A percentile compares a stretch with the other conserved stretches of the same genome.
These are phyloP conservation scores for Sarcophaga bullata DNA, from an alignment of 1,140 invertebrate species.

Conservation along the genomic window DNA sequence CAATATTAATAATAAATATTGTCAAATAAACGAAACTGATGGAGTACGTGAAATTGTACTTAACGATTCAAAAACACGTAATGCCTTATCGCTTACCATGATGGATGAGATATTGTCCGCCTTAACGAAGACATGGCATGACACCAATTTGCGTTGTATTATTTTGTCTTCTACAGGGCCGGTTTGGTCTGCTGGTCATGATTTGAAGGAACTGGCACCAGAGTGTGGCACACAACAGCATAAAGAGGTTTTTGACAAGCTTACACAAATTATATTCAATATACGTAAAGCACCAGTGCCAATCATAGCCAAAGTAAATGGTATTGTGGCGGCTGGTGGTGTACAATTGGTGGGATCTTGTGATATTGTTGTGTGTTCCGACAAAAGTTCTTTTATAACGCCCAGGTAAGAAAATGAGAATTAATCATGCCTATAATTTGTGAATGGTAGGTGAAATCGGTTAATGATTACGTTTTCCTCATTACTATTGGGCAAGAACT, in stretches of 20 bases:
- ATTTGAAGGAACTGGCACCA: conserved; percentile 87
- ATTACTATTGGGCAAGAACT: too few species aligned
- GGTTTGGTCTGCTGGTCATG: conserved; percentile 93
- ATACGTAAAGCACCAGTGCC: conserved; percentile 78
- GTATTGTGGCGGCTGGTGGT: conserved; percentile 93
- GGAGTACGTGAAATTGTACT: conserved; percentile 65
- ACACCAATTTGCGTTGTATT: conserved; percentile 76
- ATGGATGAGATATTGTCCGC: conserved; percentile 72
- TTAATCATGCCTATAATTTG: too few species aligned
- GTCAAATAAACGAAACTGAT: conserved; percentile 46
- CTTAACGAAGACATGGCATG: conserved; percentile 70
- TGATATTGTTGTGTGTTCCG: conserved; percentile 88
- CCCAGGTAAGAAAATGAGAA: conserved; percentile 77
- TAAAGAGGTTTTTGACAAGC: conserved; percentile 70
- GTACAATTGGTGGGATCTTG: conserved; percentile 94
- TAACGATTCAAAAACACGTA: conserved; percentile 67
- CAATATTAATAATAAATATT: background rate
- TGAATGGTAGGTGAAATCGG: too few species aligned
- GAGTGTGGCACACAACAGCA: conserved; percentile 13
- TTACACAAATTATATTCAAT: conserved; percentile 78
- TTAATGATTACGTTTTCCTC: too few species aligned
- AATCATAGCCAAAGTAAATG: conserved; percentile 85
- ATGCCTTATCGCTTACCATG: conserved; percentile 79
- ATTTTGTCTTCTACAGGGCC: conserved; percentile 78
- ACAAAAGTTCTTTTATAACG: conserved; percentile 88